phyloP scores from a whole-genome alignment of 2,888 invertebrate species.

The Acleris holmiana region DNA sequence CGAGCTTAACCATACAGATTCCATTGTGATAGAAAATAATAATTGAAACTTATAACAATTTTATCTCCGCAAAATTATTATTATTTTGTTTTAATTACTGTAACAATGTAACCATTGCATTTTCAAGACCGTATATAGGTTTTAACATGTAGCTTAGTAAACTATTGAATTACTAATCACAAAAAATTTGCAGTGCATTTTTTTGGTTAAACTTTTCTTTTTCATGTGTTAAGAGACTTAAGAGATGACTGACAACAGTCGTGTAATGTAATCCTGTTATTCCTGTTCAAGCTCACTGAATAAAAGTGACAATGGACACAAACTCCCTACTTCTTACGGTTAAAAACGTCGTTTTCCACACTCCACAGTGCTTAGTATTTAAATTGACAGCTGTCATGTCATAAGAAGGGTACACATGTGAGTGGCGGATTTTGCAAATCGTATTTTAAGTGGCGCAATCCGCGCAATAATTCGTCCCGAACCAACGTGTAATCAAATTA shows the following conservation, averaged over 20 bases:
- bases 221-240: too few relatives aligned
- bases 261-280: neutral
- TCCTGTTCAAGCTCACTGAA: neutral
- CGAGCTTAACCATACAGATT: slow-evolving; percentile 66
- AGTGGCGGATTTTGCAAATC: neutral
- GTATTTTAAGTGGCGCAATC: slow-evolving; percentile 47
- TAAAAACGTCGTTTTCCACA: too few relatives aligned
- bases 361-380: too few relatives aligned
- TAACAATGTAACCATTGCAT: neutral
- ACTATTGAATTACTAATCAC: neutral
- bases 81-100: neutral
- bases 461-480: slow-evolving; percentile 44
- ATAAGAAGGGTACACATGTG: too few relatives aligned
- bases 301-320: neutral
- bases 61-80: neutral
- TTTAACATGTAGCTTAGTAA: neutral
- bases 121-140: neutral
- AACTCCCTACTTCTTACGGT: too few relatives aligned
- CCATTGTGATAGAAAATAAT: slow-evolving; percentile 53
- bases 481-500: slow-evolving; percentile 24
- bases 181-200: neutral
- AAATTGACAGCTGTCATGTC: neutral
- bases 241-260: too few relatives aligned
- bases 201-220: too few relatives aligned
- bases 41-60: slow-evolving; percentile 10